These are phyloP conservation scores for Neogale vison DNA, from an alignment of 2,113 vertebrate species.

Conservation along the genomic window DNA sequence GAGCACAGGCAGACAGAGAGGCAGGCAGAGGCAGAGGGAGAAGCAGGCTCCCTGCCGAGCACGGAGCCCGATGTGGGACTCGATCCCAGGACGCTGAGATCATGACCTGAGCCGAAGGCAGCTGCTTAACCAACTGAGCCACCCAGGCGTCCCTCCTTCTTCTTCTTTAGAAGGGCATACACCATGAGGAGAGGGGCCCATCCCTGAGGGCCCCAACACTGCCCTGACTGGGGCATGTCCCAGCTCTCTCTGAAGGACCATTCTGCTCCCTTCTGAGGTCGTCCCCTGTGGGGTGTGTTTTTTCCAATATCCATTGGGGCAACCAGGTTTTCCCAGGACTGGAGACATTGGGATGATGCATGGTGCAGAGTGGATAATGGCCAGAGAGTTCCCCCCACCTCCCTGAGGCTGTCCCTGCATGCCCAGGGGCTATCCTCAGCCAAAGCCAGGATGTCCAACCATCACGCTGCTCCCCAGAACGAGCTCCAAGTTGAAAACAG, in stretches of 20 bases:
- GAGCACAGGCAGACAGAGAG: no score
- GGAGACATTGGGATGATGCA: accelerated
- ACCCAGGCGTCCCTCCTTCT: no score
- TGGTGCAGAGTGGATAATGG: not conserved
- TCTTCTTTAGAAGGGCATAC: not conserved
- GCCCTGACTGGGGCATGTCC: not conserved
- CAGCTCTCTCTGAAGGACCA: not conserved
- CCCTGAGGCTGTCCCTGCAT: not conserved
- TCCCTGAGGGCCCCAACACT: not conserved
- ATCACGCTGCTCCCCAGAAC: not conserved
- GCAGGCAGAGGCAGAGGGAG: no score
- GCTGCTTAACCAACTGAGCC: no score
- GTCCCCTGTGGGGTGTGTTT: accelerated
- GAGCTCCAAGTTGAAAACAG: not conserved
- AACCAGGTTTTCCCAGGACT: not conserved
- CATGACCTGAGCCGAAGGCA: no score
- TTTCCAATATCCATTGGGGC: not conserved
- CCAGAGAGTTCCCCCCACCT: not conserved
- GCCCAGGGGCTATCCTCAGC: not conserved
- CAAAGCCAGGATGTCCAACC: not conserved
- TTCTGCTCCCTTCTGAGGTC: not conserved
- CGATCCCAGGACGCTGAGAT: no score
- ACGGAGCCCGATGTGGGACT: no score
- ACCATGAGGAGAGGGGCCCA: not conserved
- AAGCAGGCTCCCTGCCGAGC: no score